A percentile compares a stretch with the other conserved stretches of the same genome.
Conservation (phyloP, 2,797 vertebrate species). For the Phalanger gymnotis region DNA sequence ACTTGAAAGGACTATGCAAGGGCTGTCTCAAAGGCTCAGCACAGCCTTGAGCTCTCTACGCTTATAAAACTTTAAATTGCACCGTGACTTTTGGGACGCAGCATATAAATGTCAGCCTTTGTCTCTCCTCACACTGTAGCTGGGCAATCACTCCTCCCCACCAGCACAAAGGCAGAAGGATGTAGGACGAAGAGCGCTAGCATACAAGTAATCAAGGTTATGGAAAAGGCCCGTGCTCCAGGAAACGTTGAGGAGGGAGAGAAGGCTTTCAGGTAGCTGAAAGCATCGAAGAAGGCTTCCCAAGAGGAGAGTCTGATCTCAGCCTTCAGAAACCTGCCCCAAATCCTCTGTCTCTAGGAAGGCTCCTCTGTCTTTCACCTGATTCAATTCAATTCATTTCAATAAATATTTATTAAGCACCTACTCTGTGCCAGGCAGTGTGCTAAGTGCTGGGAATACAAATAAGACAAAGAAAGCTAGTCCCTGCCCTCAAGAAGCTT, state of each 20-base stretch:
- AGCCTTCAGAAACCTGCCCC: not conserved
- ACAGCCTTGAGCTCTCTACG: not conserved
- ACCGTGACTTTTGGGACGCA: not conserved
- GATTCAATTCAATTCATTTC: not conserved
- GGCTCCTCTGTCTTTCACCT: not conserved
- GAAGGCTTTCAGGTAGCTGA: not conserved
- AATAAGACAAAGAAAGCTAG: not conserved
- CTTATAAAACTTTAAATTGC: not conserved
- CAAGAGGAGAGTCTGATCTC: not conserved
- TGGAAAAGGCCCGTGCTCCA: not conserved
- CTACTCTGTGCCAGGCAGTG: not conserved
- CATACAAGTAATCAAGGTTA: not conserved
- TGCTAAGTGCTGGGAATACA: not conserved
- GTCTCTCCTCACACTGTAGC: not conserved
- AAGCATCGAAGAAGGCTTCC: not conserved
- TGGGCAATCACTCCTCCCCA: not conserved
- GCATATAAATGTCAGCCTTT: not conserved
- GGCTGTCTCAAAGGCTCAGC: not conserved
- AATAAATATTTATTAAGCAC: not conserved
- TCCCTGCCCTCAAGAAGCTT: not conserved
- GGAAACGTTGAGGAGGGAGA: not conserved
- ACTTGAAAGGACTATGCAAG: not conserved
- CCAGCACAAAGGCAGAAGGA: not conserved
- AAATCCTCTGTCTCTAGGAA: constrained; percentile 17
- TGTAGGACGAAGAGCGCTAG: not conserved